Conservation (phyloP, 2,113 vertebrate species). For the Gambusia affinis region DNA sequence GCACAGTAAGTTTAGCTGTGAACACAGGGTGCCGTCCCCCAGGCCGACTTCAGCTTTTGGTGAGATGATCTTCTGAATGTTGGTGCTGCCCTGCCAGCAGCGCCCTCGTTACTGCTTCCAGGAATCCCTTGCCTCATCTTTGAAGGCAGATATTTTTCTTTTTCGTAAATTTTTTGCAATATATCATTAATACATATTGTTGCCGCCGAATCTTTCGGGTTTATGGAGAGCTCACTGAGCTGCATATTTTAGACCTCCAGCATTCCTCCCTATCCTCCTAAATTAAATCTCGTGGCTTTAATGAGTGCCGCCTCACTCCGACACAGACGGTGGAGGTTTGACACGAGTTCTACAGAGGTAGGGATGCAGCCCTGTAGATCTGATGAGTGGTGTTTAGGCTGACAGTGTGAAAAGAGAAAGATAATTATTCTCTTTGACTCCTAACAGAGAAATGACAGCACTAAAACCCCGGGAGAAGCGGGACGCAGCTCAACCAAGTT, state of each 20-base stretch:
- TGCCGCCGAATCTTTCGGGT: constrained; percentile 44
- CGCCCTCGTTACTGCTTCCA: constrained; percentile 60
- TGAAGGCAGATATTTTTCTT: constrained; percentile 45
- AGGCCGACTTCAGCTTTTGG: constrained; percentile 58
- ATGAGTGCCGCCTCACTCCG: not conserved
- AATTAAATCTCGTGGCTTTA: constrained; percentile 30
- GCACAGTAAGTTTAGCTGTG: constrained; percentile 37
- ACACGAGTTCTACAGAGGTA: constrained; percentile 27
- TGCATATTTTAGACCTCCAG: constrained; percentile 25
- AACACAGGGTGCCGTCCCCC: constrained; percentile 34
- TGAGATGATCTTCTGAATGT: constrained; percentile 68
- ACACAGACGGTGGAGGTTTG: constrained; percentile 2
- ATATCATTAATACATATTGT: constrained; percentile 67
- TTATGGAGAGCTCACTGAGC: constrained; percentile 29
- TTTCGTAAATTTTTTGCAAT: constrained; percentile 29
- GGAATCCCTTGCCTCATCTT: constrained; percentile 52
- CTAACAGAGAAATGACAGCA: constrained; percentile 3
- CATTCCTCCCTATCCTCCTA: not conserved
- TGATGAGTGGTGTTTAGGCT: constrained; percentile 15
- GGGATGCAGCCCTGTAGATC: constrained; percentile 5
- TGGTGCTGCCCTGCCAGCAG: constrained; percentile 65
- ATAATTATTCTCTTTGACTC: constrained; percentile 3
- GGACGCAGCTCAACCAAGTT: constrained; percentile 1
- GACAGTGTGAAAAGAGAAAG: constrained; percentile 5
- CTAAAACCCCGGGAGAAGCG: constrained; percentile 1